A percentile compares a stretch with the other conserved stretches of the same genome.
Conservation (phyloP, 2,797 vertebrate genomes). For the Sebastes jordani region DNA sequence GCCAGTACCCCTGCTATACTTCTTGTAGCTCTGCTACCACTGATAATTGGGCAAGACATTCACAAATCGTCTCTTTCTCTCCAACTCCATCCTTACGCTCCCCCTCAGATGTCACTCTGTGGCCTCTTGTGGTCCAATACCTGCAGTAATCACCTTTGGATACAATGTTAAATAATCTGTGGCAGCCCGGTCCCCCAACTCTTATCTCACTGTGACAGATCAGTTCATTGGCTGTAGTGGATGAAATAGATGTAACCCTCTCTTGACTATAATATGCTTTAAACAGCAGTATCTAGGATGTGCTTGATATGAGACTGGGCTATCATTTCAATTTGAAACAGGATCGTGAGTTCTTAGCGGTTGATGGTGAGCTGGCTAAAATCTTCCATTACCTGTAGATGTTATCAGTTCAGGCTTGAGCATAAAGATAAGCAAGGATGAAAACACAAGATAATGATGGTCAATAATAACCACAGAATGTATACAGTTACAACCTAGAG, state of each 20-base stretch:
- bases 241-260: not conserved
- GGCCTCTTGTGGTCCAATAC: slow-evolving; percentile 24
- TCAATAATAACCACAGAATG: not conserved
- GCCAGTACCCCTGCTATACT: slow-evolving; percentile 23
- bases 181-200: slow-evolving; percentile 1
- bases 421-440: too few species aligned
- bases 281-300: too few species aligned
- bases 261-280: too few species aligned
- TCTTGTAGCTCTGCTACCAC: slow-evolving; percentile 35
- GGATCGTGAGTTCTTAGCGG: too few species aligned
- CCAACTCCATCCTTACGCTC: not conserved
- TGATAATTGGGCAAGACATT: slow-evolving; percentile 67
- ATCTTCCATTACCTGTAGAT: too few species aligned
- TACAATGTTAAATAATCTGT: slow-evolving; percentile 19
- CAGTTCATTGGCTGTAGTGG: not conserved
- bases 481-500: too few species aligned
- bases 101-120: slow-evolving; percentile 14
- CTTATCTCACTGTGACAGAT: not conserved
- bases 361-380: too few species aligned
- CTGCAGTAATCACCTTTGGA: slow-evolving; percentile 43
- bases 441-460: not conserved
- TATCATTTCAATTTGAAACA: too few species aligned
- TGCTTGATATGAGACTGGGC: too few species aligned
- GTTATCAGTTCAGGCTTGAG: too few species aligned
- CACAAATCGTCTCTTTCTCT: slow-evolving; percentile 48